These are phyloP conservation scores for Coremacera marginata DNA, from an alignment of 2,888 invertebrate genomes.

Conservation along the genomic window DNA sequence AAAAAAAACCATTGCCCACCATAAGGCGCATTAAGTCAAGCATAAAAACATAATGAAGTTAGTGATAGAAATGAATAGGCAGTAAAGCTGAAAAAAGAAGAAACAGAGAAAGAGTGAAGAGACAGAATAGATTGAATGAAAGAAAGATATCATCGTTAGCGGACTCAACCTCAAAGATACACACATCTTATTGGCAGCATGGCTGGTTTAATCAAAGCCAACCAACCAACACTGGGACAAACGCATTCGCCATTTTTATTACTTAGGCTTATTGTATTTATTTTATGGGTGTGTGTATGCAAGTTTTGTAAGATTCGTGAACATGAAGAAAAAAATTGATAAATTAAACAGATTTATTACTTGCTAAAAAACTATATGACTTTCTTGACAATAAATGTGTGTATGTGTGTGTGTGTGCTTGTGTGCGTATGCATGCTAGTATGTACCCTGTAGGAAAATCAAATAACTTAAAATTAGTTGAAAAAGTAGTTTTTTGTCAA, in stretches of 20 bases:
- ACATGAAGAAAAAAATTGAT: slow-evolving; percentile 14
- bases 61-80: not conserved
- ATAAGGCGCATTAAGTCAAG: slow-evolving; percentile 16
- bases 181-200: not conserved
- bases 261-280: not conserved
- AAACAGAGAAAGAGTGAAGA: not conserved
- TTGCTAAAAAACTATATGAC: not conserved
- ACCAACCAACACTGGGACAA: too few species aligned
- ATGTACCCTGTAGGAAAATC: too few species aligned
- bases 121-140: not conserved
- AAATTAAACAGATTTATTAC: slow-evolving; percentile 27
- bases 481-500: too few species aligned
- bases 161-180: not conserved
- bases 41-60: slow-evolving; percentile 2
- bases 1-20: slow-evolving; percentile 13
- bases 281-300: not conserved
- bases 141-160: slow-evolving; percentile 1
- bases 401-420: not conserved
- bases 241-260: not conserved
- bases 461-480: too few species aligned
- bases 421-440: not conserved
- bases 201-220: not conserved
- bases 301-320: not conserved
- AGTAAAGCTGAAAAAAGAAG: too few species aligned
- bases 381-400: too few species aligned